Evolutionary conservation across 2,888 invertebrate species (phyloP).

Genomic region (Lamproptera curius): DNA sequence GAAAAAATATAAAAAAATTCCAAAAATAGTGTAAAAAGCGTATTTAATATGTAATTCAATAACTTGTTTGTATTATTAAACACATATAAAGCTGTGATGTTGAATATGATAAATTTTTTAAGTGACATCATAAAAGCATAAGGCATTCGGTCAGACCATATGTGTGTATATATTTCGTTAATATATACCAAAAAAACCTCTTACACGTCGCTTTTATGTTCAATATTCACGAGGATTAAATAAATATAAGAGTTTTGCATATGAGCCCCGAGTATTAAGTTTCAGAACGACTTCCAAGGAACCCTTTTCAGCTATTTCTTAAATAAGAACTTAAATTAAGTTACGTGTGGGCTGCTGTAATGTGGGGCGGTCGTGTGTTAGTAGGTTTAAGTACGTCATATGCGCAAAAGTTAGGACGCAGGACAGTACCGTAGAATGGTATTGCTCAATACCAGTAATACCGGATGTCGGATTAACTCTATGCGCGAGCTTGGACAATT

Average conservation of each 20-base stretch:
- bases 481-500: conserved; percentile 9
- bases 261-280: no score
- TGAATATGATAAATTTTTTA: no score
- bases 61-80: no score
- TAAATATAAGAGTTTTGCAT: no score
- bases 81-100: no score
- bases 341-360: conserved; percentile 3
- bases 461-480: conserved; percentile 8
- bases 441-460: conserved; percentile 4
- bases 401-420: conserved; percentile 6
- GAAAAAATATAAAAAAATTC: no score
- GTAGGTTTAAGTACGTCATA: conserved; percentile 12
- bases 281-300: no score
- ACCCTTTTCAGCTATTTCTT: conserved; percentile 2
- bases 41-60: no score
- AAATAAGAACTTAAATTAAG: conserved; percentile 14
- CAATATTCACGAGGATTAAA: not conserved
- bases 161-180: not conserved
- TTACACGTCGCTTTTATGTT: not conserved
- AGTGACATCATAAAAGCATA: no score
- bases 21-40: no score
- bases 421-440: conserved; percentile 28
- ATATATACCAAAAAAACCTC: not conserved
- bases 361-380: conserved; percentile 14
- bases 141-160: no score